Evolutionary conservation across 2,797 vertebrate species (phyloP), one percentile per base, ranked within the genome.

Genomic region (Neostethus bicornis): DNA sequence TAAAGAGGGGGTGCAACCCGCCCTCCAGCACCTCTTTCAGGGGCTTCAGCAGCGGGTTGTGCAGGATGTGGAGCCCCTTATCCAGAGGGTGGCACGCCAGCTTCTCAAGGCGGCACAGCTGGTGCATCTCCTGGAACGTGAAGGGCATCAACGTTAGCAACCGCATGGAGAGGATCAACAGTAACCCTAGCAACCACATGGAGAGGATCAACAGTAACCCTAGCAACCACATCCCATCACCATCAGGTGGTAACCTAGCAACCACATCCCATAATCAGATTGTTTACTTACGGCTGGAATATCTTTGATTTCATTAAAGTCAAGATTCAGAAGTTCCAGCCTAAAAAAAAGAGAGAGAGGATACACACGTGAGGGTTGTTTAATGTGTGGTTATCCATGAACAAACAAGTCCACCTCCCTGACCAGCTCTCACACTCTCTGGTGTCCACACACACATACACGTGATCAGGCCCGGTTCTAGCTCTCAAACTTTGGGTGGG

Each of bases 41-140:
- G 1, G 95, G 95, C 48, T 95, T 95, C 21, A 92, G 48, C 49
- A 98, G 74, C 0, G 96, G 96, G 68, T 97, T 98, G 65, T 93
- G 93, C 51, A 88, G 64, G 7, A 98, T 92, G 80, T 98, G 96
- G 7, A 98, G 91, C 21, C 96, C 96, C 76, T 95, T 96, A 72
- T 96, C 95, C 90, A 97, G 86, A 1, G 95, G 95, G 55, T 96
- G 96, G 79, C 92, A 95, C 0, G 96, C 95, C 0, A 97, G 80
- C 80, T 90, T 94, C 42, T 81, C 73, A 84, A 98, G 87, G 1
- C 89, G 77, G 5, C 19, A 77, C 68, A 97, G 77, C 71, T 89
- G 88, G 73, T 94, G 90, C 79, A 98, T 90, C n/a, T 96, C 95
- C 73, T 85, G 54, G 37, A 41, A 7, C 48, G n/a, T 50, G 4